These are phyloP conservation scores for Florisuga fusca DNA, from an alignment of 2,797 vertebrate species.

Conservation along the genomic window DNA sequence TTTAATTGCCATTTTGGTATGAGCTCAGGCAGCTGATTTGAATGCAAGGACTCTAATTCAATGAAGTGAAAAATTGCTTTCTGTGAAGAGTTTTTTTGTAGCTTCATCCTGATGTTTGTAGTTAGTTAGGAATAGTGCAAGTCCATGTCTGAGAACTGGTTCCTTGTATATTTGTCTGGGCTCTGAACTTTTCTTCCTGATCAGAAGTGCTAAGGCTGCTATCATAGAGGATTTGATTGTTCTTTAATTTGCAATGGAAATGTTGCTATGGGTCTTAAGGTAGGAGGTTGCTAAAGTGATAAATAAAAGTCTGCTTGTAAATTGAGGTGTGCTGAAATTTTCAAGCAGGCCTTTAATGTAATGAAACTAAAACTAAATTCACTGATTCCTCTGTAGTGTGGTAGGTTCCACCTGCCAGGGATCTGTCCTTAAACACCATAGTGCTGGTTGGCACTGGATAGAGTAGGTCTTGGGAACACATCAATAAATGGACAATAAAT, in stretches of 20 bases:
- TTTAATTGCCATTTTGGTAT: not conserved
- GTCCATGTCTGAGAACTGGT: not conserved
- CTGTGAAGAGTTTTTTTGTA: not conserved
- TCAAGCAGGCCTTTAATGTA: not conserved
- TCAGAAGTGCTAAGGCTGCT: not conserved
- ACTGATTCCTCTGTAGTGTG: not conserved
- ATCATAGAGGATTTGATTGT: not conserved
- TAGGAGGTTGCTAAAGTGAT: not conserved
- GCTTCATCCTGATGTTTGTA: not conserved
- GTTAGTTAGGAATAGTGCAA: not conserved
- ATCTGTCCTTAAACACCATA: not conserved
- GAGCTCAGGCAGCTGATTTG: not conserved
- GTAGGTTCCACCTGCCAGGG: not conserved
- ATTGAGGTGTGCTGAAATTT: not conserved
- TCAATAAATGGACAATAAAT: not conserved
- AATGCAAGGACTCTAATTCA: not conserved
- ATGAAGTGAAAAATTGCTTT: not conserved
- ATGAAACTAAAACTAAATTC: not conserved
- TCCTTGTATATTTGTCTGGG: not conserved
- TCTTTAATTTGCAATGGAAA: not conserved
- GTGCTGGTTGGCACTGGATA: not conserved
- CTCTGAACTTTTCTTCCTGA: not conserved
- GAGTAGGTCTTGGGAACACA: not conserved
- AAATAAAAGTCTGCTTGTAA: not conserved
- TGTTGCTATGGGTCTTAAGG: not conserved